Evolutionary conservation across 2,113 vertebrate genomes (phyloP).

Genomic region (Heterochromis multidens): DNA sequence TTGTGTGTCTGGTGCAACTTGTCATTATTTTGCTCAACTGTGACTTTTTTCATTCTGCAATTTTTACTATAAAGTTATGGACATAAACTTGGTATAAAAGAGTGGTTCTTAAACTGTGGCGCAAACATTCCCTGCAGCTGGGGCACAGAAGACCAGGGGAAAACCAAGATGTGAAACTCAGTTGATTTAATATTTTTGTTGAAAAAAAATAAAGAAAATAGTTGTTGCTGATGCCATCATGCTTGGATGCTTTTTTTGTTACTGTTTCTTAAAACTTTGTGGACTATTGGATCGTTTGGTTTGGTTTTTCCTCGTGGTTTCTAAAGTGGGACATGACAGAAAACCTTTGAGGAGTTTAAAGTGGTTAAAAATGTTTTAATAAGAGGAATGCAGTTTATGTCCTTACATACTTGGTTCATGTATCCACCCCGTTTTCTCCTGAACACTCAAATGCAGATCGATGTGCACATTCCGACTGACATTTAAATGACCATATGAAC

Average conservation of each 20-base stretch:
- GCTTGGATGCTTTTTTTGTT: not conserved
- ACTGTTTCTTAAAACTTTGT: not conserved
- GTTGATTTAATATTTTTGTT: not conserved
- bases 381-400: not conserved
- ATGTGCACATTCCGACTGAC: not conserved
- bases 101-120: not conserved
- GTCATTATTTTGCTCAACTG: fast-evolving
- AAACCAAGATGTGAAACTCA: not conserved
- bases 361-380: no score
- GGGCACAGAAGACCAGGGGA: not conserved
- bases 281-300: not conserved
- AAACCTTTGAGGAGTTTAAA: not conserved
- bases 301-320: no score
- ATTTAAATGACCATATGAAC: not conserved
- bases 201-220: not conserved
- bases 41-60: not conserved
- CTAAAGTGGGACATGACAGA: not conserved
- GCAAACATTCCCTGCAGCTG: not conserved
- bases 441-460: not conserved
- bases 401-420: not conserved
- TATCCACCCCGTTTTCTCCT: not conserved
- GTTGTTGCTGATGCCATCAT: not conserved
- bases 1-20: not conserved
- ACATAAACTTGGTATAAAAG: not conserved
- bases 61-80: no score